Conservation (phyloP, 2,888 invertebrate genomes). For the Protodeltote pygarga region DNA sequence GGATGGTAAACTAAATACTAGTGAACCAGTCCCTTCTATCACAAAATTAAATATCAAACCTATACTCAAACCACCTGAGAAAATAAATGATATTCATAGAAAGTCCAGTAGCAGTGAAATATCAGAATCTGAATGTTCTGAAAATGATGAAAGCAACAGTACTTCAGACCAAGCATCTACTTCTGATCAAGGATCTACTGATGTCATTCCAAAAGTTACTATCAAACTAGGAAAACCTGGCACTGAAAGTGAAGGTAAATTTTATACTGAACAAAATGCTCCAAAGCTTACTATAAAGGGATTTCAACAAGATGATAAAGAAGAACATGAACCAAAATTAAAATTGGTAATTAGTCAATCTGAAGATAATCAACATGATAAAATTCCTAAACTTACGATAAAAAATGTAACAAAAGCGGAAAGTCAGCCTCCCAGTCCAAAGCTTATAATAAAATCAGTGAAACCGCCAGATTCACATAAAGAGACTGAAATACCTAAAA, state of each 20-base stretch:
- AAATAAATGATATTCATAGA: conserved; percentile 78
- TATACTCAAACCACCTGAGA: conserved; percentile 79
- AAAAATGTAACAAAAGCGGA: conserved; percentile 76
- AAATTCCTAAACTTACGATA: conserved; percentile 80
- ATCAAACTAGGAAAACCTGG: conserved; percentile 82
- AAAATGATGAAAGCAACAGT: conserved; percentile 85
- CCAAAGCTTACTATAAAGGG: conserved; percentile 81
- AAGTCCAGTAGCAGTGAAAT: conserved; percentile 85
- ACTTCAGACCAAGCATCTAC: conserved; percentile 78
- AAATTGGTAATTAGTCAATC: conserved; percentile 76
- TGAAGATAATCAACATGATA: conserved; percentile 71
- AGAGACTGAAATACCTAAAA: conserved; percentile 64
- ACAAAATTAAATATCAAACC: conserved; percentile 84
- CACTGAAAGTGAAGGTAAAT: conserved; percentile 78
- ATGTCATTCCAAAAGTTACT: conserved; percentile 80
- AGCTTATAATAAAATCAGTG: conserved; percentile 82
- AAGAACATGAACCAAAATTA: conserved; percentile 72
- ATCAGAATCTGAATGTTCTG: conserved; percentile 84
- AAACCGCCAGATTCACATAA: conserved; percentile 70
- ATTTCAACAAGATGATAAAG: conserved; percentile 71
- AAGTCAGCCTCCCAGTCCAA: conserved; percentile 78
- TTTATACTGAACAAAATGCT: conserved; percentile 79
- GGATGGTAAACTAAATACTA: conserved; percentile 49
- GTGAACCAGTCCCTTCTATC: conserved; percentile 72
- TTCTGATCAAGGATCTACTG: conserved; percentile 74